Conservation (phyloP, 2,888 invertebrate genomes). For the Apamea monoglypha region DNA sequence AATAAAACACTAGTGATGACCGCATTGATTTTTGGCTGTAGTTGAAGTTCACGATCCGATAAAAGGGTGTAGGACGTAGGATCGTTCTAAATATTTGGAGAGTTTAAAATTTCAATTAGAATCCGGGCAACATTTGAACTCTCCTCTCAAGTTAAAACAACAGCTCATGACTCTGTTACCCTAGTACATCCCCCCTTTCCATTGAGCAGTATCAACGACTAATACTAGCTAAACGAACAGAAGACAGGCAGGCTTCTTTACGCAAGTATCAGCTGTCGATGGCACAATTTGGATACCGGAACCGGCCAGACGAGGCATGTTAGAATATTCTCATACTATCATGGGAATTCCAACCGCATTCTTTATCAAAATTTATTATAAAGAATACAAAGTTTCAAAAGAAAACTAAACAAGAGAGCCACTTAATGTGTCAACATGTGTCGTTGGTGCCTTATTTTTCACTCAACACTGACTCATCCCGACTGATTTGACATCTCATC, state of each 20-base stretch:
- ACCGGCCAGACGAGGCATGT: slow-evolving; percentile 2
- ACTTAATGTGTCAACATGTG: slow-evolving; percentile 39
- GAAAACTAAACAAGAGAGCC: slow-evolving; percentile 33
- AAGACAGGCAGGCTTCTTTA: background rate
- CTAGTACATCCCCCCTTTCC: too few species aligned
- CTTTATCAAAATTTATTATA: slow-evolving; percentile 21
- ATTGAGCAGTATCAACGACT: background rate
- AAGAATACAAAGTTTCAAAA: slow-evolving; percentile 17
- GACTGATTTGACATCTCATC: slow-evolving; percentile 59
- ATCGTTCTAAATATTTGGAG: too few species aligned
- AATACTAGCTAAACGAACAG: background rate
- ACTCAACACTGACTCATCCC: slow-evolving; percentile 51
- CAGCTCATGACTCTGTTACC: too few species aligned
- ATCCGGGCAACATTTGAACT: background rate
- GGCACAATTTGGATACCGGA: slow-evolving; percentile 4
- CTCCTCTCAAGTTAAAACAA: too few species aligned
- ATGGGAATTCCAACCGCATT: slow-evolving; percentile 38
- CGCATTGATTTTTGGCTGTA: background rate
- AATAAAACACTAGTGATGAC: slow-evolving; percentile 11
- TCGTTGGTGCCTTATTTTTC: slow-evolving; percentile 46
- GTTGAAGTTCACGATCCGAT: background rate
- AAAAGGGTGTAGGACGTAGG: background rate
- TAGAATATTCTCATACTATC: slow-evolving; percentile 29
- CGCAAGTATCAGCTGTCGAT: background rate
- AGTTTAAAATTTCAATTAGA: background rate